Conservation (phyloP, 37 sponge, comb jelly and placozoan species). For the Ephydatia muelleri region DNA sequence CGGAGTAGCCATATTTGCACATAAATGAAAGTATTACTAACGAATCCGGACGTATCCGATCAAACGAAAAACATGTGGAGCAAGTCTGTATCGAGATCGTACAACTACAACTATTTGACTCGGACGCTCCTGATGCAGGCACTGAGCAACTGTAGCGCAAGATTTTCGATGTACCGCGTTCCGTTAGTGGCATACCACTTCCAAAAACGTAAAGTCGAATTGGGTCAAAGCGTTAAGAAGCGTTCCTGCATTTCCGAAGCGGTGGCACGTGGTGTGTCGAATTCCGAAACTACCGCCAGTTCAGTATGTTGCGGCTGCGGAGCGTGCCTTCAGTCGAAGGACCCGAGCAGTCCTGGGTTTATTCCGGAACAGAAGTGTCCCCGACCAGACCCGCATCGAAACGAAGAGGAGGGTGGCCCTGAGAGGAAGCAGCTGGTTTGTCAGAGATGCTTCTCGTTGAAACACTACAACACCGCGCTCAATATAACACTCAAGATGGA, state of each 20-base stretch:
- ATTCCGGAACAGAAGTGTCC: slow-evolving; percentile 10
- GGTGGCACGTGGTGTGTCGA: background rate
- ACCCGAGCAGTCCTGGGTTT: slow-evolving; percentile 42
- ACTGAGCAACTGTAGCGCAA: background rate
- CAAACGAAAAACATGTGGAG: background rate
- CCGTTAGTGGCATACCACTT: background rate
- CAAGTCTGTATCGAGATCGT: background rate
- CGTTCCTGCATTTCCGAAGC: background rate
- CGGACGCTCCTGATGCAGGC: background rate
- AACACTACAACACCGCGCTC: slow-evolving; percentile 76
- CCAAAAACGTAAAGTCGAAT: background rate
- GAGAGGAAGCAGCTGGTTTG: slow-evolving; percentile 37
- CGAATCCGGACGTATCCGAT: background rate
- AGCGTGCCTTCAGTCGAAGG: slow-evolving; percentile 46
- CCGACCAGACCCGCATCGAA: background rate
- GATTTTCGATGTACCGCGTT: background rate
- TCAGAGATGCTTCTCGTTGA: slow-evolving; percentile 78
- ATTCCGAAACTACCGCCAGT: background rate
- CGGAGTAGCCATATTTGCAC: background rate
- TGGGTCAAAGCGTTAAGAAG: background rate
- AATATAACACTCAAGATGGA: slow-evolving; percentile 54
- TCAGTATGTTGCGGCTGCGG: slow-evolving; percentile 73
- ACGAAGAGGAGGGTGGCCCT: slow-evolving; percentile 1
- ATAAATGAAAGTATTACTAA: background rate
- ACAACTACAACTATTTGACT: background rate